Evolutionary conservation across 1,140 invertebrate species (phyloP).

Genomic region (Papilio aristodemus): DNA sequence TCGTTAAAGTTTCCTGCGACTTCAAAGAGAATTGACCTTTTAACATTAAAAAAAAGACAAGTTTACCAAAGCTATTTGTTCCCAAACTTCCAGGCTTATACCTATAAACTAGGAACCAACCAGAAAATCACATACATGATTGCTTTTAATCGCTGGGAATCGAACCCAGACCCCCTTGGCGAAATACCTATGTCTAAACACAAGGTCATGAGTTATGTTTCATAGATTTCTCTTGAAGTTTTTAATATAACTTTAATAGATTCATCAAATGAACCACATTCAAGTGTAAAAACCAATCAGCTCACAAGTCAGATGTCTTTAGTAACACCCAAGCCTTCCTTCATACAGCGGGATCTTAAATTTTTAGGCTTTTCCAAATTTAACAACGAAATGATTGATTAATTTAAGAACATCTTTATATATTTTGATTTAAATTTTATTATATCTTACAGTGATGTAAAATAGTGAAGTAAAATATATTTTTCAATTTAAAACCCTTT

Average conservation of each 20-base stretch:
- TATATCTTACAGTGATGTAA: no score
- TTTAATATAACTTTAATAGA: neutral
- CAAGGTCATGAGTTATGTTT: slow-evolving; percentile 6
- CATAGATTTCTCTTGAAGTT: neutral
- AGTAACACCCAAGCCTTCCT: neutral
- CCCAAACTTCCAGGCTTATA: slow-evolving; percentile 2
- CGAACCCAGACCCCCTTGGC: neutral
- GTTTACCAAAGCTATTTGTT: neutral
- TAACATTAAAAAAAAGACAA: neutral
- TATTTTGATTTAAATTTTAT: no score
- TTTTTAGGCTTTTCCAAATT: no score
- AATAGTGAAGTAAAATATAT: no score
- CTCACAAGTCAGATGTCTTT: slow-evolving; percentile 3
- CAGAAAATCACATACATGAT: neutral
- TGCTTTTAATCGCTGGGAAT: neutral
- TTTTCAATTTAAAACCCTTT: no score
- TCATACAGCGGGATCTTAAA: no score
- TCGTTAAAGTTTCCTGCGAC: neutral
- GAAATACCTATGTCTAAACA: neutral
- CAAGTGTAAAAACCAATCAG: slow-evolving; percentile 5
- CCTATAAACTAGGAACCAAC: neutral
- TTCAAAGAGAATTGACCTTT: neutral
- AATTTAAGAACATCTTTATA: no score
- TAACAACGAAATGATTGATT: no score
- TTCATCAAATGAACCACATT: slow-evolving; percentile 31